A percentile compares a stretch with the other conserved stretches of the same genome.
Conservation (phyloP, 2,797 vertebrate species). For the Melanotaenia nigrans region DNA sequence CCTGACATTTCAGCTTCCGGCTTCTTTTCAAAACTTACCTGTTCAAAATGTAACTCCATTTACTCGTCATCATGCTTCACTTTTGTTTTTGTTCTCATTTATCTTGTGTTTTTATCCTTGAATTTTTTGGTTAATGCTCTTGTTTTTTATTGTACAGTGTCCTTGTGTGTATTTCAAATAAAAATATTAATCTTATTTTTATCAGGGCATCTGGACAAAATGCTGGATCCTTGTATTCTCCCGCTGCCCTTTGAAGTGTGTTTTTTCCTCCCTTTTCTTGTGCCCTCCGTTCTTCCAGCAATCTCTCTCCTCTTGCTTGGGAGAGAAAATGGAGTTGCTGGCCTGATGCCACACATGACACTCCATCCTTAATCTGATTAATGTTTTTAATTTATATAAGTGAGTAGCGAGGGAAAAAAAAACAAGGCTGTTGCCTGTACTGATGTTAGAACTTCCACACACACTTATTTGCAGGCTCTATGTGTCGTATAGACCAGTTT, state of each 20-base stretch:
- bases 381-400: constrained; percentile 89
- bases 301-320: constrained; percentile 33
- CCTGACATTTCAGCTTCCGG: no score
- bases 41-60: no score
- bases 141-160: no score
- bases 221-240: constrained; percentile 2
- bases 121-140: no score
- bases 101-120: no score
- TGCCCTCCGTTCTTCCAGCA: not conserved
- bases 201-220: not conserved
- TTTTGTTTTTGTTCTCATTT: no score
- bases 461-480: constrained; percentile 22
- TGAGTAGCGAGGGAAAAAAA: constrained; percentile 66
- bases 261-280: not conserved
- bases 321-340: constrained; percentile 75
- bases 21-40: no score
- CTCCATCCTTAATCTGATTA: constrained; percentile 83
- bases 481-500: constrained; percentile 35
- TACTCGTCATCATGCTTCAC: no score
- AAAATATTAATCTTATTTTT: no score
- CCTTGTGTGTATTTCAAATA: no score
- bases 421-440: constrained; percentile 31
- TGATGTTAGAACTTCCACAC: constrained; percentile 15
- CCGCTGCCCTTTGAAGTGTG: constrained; percentile 36
- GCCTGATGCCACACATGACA: constrained; percentile 77